These are phyloP conservation scores for Cydia strobilella DNA, from an alignment of 1,140 invertebrate genomes.

Conservation along the genomic window DNA sequence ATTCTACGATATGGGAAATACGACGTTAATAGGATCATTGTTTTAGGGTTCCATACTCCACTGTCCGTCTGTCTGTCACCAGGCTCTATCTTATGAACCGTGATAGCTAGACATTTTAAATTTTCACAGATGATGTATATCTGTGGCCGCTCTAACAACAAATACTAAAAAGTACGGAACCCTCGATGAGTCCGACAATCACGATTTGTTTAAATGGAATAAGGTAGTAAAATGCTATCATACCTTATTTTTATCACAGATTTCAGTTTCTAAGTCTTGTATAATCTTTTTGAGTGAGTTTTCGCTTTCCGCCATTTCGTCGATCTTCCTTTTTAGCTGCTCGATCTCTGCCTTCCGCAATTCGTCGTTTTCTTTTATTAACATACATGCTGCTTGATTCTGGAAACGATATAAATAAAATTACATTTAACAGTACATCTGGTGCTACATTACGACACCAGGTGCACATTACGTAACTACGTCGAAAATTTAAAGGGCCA, in stretches of 20 bases:
- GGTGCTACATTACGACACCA: too few species aligned
- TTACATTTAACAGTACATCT: too few species aligned
- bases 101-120: too few species aligned
- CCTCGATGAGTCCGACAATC: too few species aligned
- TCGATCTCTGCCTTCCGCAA: constrained; percentile 68
- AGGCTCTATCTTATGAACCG: too few species aligned
- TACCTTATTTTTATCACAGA: constrained; percentile 90
- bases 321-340: constrained; percentile 73
- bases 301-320: constrained; percentile 80
- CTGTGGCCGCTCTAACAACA: too few species aligned
- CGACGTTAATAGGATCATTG: background rate
- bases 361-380: constrained; percentile 81
- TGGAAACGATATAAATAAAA: constrained; percentile 46
- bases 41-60: too few species aligned
- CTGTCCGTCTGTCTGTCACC: too few species aligned
- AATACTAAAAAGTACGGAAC: too few species aligned
- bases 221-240: background rate
- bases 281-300: constrained; percentile 82
- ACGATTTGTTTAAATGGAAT: background rate
- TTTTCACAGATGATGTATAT: too few species aligned
- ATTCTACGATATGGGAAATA: background rate
- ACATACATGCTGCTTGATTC: constrained; percentile 73
- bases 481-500: too few species aligned
- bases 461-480: too few species aligned
- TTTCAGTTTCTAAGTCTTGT: constrained; percentile 86